A percentile compares a stretch with the other conserved stretches of the same genome.
phyloP scores from a whole-genome alignment of 53 echinoderm and acorn worm genomes.

The Pentamera pediparva region DNA sequence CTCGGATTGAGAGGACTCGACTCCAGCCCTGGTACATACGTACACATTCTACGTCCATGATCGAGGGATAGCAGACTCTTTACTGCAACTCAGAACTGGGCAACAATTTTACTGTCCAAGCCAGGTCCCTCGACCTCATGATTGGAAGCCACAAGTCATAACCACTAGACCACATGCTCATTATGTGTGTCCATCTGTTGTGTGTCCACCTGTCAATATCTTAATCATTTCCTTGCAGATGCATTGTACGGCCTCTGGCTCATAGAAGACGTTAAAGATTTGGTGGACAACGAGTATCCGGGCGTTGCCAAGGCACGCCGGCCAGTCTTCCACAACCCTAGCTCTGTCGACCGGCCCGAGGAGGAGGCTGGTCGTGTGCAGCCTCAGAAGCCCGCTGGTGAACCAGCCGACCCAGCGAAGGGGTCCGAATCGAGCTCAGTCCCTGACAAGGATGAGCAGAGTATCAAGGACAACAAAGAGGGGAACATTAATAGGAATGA shows the following conservation, averaged over 20 bases:
- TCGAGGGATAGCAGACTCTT: no score
- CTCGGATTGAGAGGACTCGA: no score
- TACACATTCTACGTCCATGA: no score
- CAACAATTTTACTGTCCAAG: background rate
- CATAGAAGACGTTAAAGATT: slow-evolving; percentile 63
- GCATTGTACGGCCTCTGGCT: slow-evolving; percentile 80
- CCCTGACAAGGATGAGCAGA: slow-evolving; percentile 7
- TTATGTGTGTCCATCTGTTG: background rate
- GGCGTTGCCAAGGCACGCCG: slow-evolving; percentile 24
- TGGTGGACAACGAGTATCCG: slow-evolving; percentile 57
- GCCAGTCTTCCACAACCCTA: slow-evolving; percentile 3
- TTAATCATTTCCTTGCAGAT: slow-evolving; percentile 33
- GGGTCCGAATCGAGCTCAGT: slow-evolving; percentile 21
- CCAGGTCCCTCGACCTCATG: background rate
- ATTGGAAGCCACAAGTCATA: no score
- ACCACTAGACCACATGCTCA: no score
- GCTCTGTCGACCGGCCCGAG: background rate
- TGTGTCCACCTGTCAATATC: background rate
- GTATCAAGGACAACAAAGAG: slow-evolving; percentile 11
- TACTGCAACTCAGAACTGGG: background rate
- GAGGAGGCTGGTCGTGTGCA: background rate
- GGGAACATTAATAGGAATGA: slow-evolving; percentile 1
- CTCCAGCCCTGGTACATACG: no score
- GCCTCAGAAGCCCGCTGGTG: slow-evolving; percentile 26
- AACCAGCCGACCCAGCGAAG: slow-evolving; percentile 35